Evolutionary conservation across 2,888 invertebrate species (phyloP).

Genomic region (Troides helena): DNA sequence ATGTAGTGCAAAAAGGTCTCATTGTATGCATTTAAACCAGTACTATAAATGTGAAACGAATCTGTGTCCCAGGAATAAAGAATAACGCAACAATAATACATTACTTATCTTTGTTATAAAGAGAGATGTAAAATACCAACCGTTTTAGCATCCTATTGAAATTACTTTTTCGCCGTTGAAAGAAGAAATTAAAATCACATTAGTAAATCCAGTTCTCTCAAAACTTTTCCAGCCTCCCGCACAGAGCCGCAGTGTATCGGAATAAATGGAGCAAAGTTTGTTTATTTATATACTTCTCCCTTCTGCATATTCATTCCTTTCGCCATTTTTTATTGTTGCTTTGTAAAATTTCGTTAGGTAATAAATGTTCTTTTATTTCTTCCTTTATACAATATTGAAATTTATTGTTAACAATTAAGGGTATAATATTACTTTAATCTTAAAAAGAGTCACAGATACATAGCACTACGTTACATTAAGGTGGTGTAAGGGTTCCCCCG

Average conservation of each 20-base stretch:
- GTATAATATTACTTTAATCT: not conserved
- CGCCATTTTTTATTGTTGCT: slow-evolving; percentile 62
- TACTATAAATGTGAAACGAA: too few species aligned
- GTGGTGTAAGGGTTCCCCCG: too few species aligned
- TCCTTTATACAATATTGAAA: not conserved
- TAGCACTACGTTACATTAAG: too few species aligned
- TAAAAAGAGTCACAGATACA: not conserved
- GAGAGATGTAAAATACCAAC: slow-evolving; percentile 55
- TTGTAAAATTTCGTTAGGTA: not conserved
- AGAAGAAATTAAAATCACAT: slow-evolving; percentile 79
- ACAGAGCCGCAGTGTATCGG: slow-evolving; percentile 74
- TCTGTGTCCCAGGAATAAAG: not conserved
- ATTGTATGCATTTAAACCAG: too few species aligned
- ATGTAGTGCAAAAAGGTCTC: too few species aligned
- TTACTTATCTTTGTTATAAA: slow-evolving; percentile 42
- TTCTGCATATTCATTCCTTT: slow-evolving; percentile 75
- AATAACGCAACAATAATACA: slow-evolving; percentile 37
- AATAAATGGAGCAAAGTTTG: slow-evolving; percentile 78
- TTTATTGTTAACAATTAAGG: not conserved
- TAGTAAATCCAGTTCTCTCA: slow-evolving; percentile 77
- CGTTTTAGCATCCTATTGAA: slow-evolving; percentile 71
- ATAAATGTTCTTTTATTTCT: not conserved
- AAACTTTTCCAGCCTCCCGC: slow-evolving; percentile 74
- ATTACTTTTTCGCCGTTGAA: slow-evolving; percentile 72
- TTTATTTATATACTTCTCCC: slow-evolving; percentile 73